Evolutionary conservation across 2,797 vertebrate genomes (phyloP), one percentile per base, ranked within the genome.

Genomic region (Gorsachius magnificus): DNA sequence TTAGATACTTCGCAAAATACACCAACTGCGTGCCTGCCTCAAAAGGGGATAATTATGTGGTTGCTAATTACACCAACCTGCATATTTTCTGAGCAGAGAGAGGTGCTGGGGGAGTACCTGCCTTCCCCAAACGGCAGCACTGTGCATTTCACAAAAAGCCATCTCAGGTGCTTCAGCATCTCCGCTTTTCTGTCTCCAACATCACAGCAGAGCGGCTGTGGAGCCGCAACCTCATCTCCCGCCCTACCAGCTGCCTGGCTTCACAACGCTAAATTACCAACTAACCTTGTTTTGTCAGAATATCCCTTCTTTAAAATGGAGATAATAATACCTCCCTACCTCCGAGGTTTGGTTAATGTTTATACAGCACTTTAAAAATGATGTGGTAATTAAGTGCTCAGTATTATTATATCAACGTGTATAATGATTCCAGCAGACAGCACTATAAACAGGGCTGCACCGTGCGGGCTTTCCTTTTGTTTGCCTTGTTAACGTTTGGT

Each of bases 301-400:
- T 86, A 94, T 90, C 33, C 66, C 61, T 84, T 87, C 87, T 94
- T 70, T 86, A 83, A 94, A 93, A 96, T 0, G 2, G 70, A 93
- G 92, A 91, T 95, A 95, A 96, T 96, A 95, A 95, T 79, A 93
- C 76, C 92, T 93, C 93, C 79, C 77, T 86, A 93, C 92, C 93
- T 96, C 89, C 76, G 92, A 97, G 92, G 82, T 94, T 89, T 95
- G 92, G 87, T 95, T 94, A 91, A 95, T 93, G 93, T 97, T 97
- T 95, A 92, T 69, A 94, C 36, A 96, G 91, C 72, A 31, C 87
- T 93, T 94, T 90, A 91, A 93, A 92, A 95, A 91, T 79, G 93
- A 93, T 93, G 95, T 70, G 84, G 92, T 95, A 97, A 97, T 97
- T 96, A 97, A 97, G 90, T 70, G 70, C 87, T 93, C 87, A 79